Evolutionary conservation across 2,113 vertebrate genomes (phyloP).

Genomic region (Cololabis saira): DNA sequence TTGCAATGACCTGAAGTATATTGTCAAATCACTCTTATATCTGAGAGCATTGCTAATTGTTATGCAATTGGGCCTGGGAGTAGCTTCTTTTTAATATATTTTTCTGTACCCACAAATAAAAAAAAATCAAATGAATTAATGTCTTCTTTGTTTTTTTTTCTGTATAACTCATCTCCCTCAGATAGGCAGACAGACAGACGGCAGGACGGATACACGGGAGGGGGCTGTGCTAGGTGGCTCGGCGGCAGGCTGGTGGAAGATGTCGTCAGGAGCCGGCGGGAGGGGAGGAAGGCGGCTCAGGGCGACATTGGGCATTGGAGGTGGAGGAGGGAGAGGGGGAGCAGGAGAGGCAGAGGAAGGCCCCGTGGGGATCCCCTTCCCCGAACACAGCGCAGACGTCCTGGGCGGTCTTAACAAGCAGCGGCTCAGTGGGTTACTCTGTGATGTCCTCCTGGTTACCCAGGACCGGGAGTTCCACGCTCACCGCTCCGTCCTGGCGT

Average conservation of each 20-base stretch:
- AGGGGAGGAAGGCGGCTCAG: slow-evolving; percentile 78
- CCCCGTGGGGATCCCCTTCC: slow-evolving; percentile 98
- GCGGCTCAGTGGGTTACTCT: slow-evolving; percentile 91
- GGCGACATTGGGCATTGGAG: slow-evolving; percentile 63
- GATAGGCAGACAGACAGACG: slow-evolving; percentile 84
- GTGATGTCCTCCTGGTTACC: slow-evolving; percentile 94
- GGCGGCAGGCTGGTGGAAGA: slow-evolving; percentile 89
- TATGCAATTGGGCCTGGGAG: too few species aligned
- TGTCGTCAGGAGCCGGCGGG: slow-evolving; percentile 86
- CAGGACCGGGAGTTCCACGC: slow-evolving; percentile 95
- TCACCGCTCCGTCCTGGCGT: slow-evolving; percentile 97
- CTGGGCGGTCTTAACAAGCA: slow-evolving; percentile 95
- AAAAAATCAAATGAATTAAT: slow-evolving; percentile 35
- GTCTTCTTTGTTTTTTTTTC: slow-evolving; percentile 13
- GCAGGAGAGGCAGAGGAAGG: slow-evolving; percentile 89
- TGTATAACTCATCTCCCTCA: slow-evolving; percentile 43
- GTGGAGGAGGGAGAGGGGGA: slow-evolving; percentile 69
- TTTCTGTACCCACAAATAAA: slow-evolving; percentile 13
- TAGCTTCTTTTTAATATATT: too few species aligned
- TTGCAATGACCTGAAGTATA: background rate
- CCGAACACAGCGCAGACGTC: slow-evolving; percentile 97
- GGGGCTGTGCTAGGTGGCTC: slow-evolving; percentile 85
- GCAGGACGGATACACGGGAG: slow-evolving; percentile 85
- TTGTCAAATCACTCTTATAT: background rate
- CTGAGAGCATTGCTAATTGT: background rate